Percentiles rank a stretch among this genome's conserved stretches.
Evolutionary conservation across 2,888 invertebrate genomes (phyloP).

Genomic region (Leptinotarsa peninsularis): DNA sequence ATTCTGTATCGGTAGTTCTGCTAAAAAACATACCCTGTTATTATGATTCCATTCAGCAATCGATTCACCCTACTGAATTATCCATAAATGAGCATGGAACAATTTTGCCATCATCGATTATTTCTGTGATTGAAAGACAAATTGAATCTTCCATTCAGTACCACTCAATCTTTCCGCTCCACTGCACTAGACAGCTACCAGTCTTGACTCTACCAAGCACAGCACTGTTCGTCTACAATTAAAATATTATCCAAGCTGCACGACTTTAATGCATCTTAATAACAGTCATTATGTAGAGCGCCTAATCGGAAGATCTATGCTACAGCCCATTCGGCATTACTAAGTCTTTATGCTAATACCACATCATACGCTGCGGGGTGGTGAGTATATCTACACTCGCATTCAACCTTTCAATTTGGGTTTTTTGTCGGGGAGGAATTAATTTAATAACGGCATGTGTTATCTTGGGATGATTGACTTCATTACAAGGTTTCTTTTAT

Average conservation of each 20-base stretch:
- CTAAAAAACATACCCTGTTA: too few species aligned
- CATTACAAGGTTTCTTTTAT: constrained; percentile 22
- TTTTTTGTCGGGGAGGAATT: constrained; percentile 25
- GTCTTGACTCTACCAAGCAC: constrained; percentile 20
- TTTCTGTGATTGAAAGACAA: too few species aligned
- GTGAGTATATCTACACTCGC: constrained; percentile 28
- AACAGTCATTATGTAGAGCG: constrained; percentile 56
- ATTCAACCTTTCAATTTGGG: constrained; percentile 22
- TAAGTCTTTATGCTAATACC: constrained; percentile 50
- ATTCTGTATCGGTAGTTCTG: too few species aligned
- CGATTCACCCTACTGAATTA: too few species aligned
- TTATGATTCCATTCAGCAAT: too few species aligned
- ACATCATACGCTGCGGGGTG: constrained; percentile 35
- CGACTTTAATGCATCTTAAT: constrained; percentile 60
- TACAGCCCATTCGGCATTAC: constrained; percentile 33
- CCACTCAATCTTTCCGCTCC: constrained; percentile 20
- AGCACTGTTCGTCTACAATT: constrained; percentile 48
- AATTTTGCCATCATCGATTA: too few species aligned
- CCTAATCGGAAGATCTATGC: constrained; percentile 50
- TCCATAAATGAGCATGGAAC: too few species aligned
- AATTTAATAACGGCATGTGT: constrained; percentile 29
- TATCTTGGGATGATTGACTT: constrained; percentile 18
- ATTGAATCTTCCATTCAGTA: background rate
- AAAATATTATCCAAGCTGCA: constrained; percentile 60
- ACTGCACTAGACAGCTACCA: constrained; percentile 23